Base-by-base conservation (phyloP, 35 echinoderm and acorn worm genomes). In the Strongylocentrotus purpuratus region DNA sequence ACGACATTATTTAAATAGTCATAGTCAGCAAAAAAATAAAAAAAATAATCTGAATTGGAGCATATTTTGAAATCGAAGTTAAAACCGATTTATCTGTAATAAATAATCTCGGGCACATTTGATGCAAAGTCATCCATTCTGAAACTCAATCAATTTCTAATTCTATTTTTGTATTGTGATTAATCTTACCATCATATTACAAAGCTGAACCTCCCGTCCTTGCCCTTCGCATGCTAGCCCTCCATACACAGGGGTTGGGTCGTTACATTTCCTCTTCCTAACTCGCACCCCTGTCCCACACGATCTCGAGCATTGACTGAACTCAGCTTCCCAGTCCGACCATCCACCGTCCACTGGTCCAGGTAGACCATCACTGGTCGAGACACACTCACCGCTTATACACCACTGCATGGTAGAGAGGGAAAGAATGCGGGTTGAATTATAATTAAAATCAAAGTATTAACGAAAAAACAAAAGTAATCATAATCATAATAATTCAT, bases 201-300 rank as follows among this genome's bases (percentile, higher is more conserved):
- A 99, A 17, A 46, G 31, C 41, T 95, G 86, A 0, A 33, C 60
- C 20, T 97, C 86, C 17, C 92, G 48, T 14, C 6, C 33, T 50
- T 52, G 31, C 12, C 98, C 98, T 31, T 94, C 87, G 59, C 98
- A 99, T 32, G 95, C 90, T 15, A 50, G 70, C 6, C 98, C 98
- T 28, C 98, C 98, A 87, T 96, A 97, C 31, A 97, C 97, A 31
- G 94, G 96, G 2, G 90, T 33, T 47, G 97, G 98, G 59, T 96
- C 95, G 78, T 95, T 94, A 90, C 98, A 99, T 17, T 45, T 78
- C 45, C 98, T 95, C 86, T 88, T 96, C 33, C 97, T 95, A 5
- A 92, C 31, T 22, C 90, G 94, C 25, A 92, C 92, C 31, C 98
- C 98, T 46, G 95, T 96, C 31, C 98, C 98, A 95, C 98, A 99